Base-by-base conservation (phyloP, 64 coral and sea anemone species). In the Cladopsammia gracilis region DNA sequence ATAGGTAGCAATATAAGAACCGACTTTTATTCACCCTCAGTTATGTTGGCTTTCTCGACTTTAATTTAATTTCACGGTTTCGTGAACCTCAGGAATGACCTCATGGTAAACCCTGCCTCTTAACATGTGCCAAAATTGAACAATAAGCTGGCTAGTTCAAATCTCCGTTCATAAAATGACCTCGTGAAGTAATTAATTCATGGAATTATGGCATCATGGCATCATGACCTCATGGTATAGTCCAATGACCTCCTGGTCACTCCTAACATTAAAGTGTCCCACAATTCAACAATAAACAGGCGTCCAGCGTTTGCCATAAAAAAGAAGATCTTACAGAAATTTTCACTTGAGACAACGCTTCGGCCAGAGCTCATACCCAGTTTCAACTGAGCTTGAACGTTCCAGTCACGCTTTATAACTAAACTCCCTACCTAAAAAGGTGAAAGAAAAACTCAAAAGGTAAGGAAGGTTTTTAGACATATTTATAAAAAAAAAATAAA, bases 281-380 rank as follows among this genome's bases (percentile, higher is more conserved):
- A 67, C 15, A 14, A 67, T 67, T 67, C 9, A 67, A 67, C 64
- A 67, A 67, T 14, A 34, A 34, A 34, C 34, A 34, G 34, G 64
- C 64, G 9, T 67, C 9, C 64, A 67, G 14, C 34, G 2, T 34
- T 34, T 34, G 64, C 64, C 64, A 67, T 67, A 67, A 67, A 67
- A 67, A 14, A 67, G 15, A 14, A 67, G 9, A 8, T 8, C 4
- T 67, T 67, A 14, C 0, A 20, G 15, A 67, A 67, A 14, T 67
- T 67, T 67, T 67, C 64, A 67, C 64, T 67, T 67, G 64, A 67
- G 64, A 14, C 64, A 67, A 67, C 64, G 64, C 64, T 67, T 67
- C 64, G 64, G 64, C 64, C 64, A 20, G 64, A 67, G 64, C 64
- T 67, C 64, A 67, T 67, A 67, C 64, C 14, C 64, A 67, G 15